Evolutionary conservation across 2,797 vertebrate species (phyloP).

Genomic region (Malacoctenus gilli): DNA sequence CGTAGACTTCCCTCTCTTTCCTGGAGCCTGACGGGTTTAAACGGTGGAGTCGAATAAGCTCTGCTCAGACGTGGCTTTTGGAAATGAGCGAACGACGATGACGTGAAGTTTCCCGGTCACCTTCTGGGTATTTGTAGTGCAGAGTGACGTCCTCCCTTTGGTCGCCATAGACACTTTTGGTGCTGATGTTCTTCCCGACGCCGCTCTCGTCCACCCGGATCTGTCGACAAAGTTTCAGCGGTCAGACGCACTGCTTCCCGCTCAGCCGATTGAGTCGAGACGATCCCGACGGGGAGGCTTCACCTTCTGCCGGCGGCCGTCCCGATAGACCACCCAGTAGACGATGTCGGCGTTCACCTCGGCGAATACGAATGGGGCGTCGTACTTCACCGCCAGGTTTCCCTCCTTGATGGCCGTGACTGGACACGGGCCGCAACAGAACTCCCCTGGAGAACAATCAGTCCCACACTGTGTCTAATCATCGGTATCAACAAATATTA

Average conservation of each 20-base stretch:
- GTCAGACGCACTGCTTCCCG: neutral
- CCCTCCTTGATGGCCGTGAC: conserved; percentile 82
- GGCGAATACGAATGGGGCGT: conserved; percentile 80
- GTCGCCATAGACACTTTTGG: conserved; percentile 88
- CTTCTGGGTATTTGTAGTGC: conserved; percentile 92
- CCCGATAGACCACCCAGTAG: conserved; percentile 66
- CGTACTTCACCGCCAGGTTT: conserved; percentile 79
- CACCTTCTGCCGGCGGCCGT: conserved; percentile 58
- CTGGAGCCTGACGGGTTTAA: too few species aligned
- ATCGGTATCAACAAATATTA: too few species aligned
- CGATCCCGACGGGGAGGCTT: too few species aligned
- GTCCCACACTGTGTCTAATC: too few species aligned
- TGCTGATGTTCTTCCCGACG: conserved; percentile 89
- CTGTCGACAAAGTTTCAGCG: conserved; percentile 22
- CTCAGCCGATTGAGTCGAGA: too few species aligned
- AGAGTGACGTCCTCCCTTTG: conserved; percentile 87
- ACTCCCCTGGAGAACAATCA: conserved; percentile 67
- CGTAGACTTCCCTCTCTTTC: conserved; percentile 78
- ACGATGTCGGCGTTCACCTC: conserved; percentile 85
- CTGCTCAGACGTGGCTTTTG: too few species aligned
- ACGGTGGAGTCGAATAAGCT: too few species aligned
- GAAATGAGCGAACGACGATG: too few species aligned
- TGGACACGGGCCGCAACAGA: conserved; percentile 83
- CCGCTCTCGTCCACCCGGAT: conserved; percentile 36
- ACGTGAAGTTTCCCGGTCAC: conserved; percentile 75